Conservation (phyloP, 2,113 vertebrate species). For the Fukomys damarensis region DNA sequence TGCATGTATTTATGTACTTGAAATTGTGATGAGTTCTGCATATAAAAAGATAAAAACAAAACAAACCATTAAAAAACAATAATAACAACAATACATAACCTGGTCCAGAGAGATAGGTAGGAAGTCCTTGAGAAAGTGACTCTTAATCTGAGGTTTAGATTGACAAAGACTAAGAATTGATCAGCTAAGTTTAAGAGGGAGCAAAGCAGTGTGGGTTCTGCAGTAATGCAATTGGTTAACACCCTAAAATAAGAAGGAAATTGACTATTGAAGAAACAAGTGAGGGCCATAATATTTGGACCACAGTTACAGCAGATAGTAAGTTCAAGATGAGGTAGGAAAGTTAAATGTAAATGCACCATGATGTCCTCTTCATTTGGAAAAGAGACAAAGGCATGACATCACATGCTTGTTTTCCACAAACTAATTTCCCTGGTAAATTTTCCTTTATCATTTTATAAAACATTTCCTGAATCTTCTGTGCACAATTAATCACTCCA, state of each 20-base stretch:
- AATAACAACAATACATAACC: background rate
- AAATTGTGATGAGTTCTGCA: background rate
- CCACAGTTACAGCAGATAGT: background rate
- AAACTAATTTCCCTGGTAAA: background rate
- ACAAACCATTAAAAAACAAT: background rate
- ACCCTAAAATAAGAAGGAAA: background rate
- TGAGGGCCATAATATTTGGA: background rate
- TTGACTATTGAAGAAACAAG: background rate
- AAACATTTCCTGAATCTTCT: background rate
- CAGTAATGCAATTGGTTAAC: background rate
- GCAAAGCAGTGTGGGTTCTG: background rate
- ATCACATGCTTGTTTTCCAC: fast-evolving
- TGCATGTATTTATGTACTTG: background rate
- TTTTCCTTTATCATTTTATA: background rate
- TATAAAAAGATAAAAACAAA: background rate
- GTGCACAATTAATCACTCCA: background rate
- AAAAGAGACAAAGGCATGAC: background rate
- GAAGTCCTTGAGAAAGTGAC: background rate
- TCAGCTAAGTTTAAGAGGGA: background rate
- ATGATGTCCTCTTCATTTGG: background rate
- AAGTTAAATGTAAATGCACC: background rate
- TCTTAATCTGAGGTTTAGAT: background rate
- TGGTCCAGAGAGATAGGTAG: background rate
- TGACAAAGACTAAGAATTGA: background rate
- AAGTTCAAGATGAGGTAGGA: background rate